A percentile compares a stretch with the other conserved stretches of the same genome.
These are phyloP conservation scores for Aptenodytes patagonicus DNA, from an alignment of 2,113 vertebrate genomes.

Conservation along the genomic window DNA sequence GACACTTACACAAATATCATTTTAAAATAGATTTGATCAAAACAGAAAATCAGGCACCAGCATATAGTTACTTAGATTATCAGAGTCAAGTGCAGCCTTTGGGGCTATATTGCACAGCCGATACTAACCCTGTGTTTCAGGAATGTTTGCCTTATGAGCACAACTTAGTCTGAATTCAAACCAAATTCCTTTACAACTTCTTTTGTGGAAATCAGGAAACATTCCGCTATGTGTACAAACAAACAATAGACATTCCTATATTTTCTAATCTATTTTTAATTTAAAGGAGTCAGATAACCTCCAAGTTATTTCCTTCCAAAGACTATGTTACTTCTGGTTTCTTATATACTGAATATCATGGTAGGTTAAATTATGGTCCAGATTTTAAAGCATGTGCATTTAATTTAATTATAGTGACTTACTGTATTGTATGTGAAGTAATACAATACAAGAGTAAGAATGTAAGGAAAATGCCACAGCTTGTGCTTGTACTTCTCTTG, in stretches of 20 bases:
- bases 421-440: not conserved
- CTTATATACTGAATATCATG: not conserved
- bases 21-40: not conserved
- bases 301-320: not conserved
- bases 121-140: not conserved
- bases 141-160: not conserved
- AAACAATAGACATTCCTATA: not conserved
- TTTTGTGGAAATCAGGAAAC: not conserved
- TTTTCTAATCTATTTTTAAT: not conserved
- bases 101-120: not conserved
- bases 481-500: not conserved
- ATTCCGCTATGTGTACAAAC: not conserved
- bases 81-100: not conserved
- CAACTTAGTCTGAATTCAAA: not conserved
- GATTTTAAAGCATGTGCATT: not conserved
- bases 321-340: not conserved
- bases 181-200: not conserved
- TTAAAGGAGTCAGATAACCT: not conserved
- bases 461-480: not conserved
- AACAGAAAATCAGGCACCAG: not conserved
- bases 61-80: not conserved
- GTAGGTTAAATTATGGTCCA: not conserved
- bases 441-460: not conserved
- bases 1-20: not conserved
- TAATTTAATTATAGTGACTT: not conserved